Evolutionary conservation across 2,797 vertebrate species (phyloP).

Genomic region (Coregonus suidteri): DNA sequence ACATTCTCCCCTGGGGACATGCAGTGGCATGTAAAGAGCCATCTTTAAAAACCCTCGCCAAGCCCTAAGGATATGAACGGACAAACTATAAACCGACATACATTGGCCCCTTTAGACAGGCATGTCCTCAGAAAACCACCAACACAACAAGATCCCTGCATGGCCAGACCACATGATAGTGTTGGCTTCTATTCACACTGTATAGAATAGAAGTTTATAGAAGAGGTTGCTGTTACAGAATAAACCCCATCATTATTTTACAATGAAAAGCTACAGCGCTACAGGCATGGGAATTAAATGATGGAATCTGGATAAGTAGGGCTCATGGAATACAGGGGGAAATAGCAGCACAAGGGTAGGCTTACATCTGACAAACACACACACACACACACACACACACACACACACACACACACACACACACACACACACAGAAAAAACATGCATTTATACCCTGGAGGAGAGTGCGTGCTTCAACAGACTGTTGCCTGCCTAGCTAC

Average conservation of each 20-base stretch:
- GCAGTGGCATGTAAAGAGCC: slow-evolving; percentile 13
- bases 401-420: too few species aligned
- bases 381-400: too few species aligned
- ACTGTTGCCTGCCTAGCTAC: slow-evolving; percentile 11
- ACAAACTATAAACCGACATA: slow-evolving; percentile 20
- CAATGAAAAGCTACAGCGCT: not conserved
- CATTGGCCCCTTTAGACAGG: slow-evolving; percentile 11
- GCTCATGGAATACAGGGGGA: slow-evolving; percentile 7
- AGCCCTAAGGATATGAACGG: slow-evolving; percentile 5
- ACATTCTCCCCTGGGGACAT: slow-evolving; percentile 8
- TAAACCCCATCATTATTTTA: not conserved
- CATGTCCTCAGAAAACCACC: not conserved
- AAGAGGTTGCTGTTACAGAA: not conserved
- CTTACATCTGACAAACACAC: not conserved
- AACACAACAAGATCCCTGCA: not conserved
- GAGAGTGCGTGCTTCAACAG: not conserved
- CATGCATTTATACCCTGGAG: not conserved
- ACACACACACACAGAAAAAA: too few species aligned
- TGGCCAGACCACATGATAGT: not conserved
- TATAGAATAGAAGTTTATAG: too few species aligned
- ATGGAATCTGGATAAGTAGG: slow-evolving; percentile 5
- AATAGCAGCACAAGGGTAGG: not conserved
- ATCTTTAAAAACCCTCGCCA: not conserved
- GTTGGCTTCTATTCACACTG: too few species aligned
- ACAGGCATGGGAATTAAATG: slow-evolving; percentile 5